phyloP scores from a whole-genome alignment of 1,140 invertebrate species.

The Leptinotarsa defecta region DNA sequence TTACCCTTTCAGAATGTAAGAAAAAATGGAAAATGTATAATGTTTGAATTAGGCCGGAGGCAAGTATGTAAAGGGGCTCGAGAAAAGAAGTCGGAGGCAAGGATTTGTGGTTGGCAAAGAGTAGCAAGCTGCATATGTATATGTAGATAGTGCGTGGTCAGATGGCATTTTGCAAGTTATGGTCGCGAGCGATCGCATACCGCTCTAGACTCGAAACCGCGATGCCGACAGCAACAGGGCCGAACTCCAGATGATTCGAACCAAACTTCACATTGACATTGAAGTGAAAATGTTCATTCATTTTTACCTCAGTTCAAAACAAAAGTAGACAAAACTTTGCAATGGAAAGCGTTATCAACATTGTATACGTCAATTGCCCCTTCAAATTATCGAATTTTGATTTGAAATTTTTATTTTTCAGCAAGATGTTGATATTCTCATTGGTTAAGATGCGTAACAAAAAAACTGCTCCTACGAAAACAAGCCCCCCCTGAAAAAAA shows the following conservation, averaged over 20 bases:
- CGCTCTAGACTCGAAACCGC: slow-evolving; percentile 33
- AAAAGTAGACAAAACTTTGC: too few relatives aligned
- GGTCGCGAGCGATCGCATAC: slow-evolving; percentile 47
- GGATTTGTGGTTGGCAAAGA: slow-evolving; percentile 11
- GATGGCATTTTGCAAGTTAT: slow-evolving; percentile 49
- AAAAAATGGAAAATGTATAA: background rate
- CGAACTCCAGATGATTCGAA: slow-evolving; percentile 1
- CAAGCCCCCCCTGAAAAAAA: too few relatives aligned
- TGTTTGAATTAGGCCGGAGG: background rate
- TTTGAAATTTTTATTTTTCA: too few relatives aligned
- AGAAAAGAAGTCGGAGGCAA: background rate
- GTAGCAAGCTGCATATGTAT: slow-evolving; percentile 40
- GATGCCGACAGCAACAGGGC: slow-evolving; percentile 35
- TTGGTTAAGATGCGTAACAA: too few relatives aligned
- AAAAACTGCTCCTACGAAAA: too few relatives aligned
- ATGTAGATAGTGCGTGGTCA: slow-evolving; percentile 51
- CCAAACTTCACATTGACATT: background rate
- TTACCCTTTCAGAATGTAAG: background rate
- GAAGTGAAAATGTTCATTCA: background rate
- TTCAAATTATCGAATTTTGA: too few relatives aligned
- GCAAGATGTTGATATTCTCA: too few relatives aligned
- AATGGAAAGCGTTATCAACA: too few relatives aligned
- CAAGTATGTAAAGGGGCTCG: background rate
- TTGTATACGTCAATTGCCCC: too few relatives aligned
- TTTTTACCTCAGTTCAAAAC: background rate